These are phyloP conservation scores for Equus przewalskii DNA, from an alignment of 2,113 vertebrate species.

Conservation along the genomic window DNA sequence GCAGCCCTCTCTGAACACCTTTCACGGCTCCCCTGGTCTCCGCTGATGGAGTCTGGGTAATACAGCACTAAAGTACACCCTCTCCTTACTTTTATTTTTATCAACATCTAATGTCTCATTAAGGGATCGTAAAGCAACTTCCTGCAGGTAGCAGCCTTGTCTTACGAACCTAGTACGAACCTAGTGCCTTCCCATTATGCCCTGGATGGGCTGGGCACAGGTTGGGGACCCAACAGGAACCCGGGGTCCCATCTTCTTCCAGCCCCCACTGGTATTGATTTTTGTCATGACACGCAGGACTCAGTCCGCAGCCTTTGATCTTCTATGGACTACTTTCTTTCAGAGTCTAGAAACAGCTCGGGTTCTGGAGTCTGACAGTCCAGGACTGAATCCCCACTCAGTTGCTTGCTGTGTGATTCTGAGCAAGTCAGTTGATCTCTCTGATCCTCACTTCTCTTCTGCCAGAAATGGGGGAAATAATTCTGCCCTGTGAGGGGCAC, in stretches of 20 bases:
- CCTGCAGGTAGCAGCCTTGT: background rate
- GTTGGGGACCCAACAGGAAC: background rate
- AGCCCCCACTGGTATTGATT: background rate
- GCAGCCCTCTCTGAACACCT: background rate
- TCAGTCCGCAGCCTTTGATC: background rate
- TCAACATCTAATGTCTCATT: background rate
- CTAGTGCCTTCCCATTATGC: background rate
- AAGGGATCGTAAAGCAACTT: background rate
- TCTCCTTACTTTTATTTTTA: background rate
- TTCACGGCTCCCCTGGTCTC: background rate
- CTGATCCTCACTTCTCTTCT: background rate
- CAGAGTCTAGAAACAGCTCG: background rate
- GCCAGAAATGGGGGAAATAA: background rate
- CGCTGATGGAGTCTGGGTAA: background rate
- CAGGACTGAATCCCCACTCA: too few species aligned
- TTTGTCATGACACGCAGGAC: background rate
- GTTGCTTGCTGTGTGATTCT: background rate
- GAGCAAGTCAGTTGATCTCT: background rate
- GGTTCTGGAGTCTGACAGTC: background rate
- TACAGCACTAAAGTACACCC: background rate
- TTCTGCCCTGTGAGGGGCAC: background rate
- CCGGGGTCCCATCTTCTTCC: background rate
- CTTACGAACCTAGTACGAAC: rapidly evolving
- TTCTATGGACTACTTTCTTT: background rate
- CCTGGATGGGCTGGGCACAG: too few species aligned